Evolutionary conservation across 2,888 invertebrate genomes (phyloP), one percentile per base, ranked within the genome.

Genomic region (Zygothrica quintamaculata): DNA sequence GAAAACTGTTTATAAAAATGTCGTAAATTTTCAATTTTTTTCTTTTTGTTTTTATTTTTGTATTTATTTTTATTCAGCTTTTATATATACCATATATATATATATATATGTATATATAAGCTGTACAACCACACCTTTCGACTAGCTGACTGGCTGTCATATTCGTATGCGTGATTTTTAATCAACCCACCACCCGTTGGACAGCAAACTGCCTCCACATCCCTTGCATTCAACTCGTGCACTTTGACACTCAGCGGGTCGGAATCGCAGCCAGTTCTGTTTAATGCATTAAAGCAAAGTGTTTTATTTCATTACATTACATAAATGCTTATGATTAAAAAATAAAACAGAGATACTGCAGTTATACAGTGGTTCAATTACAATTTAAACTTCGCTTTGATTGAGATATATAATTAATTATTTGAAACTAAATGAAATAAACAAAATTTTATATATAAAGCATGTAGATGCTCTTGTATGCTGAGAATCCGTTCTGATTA

Each of bases 161-260:
- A 69, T 77, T 74, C 77, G 77, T 77, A 79, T 73, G 65, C 73
- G 73, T 77, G 77, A 79, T 79, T 77, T 77, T 79, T 76, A 79
- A 77, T 76, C 73, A 77, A 76, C 76, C 60, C 59, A 37, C 66
- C 53, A 16, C 65, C 58, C 51, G 18, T 31, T 29, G 33, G 16
- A 53, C 51, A 42, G 59, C 42, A 58, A 58, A 48, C 31, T 16
- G 43, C 26, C 44, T n/a, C n/a, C n/a, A n/a, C n/a, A n/a, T n/a
- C 29, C 16, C 48, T 25, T 31, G 9, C 13, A 22, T 12, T 29
- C 42, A 47, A 15, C 22, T 6, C 12, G 16, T 50, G 26, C 40
- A 46, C 53, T 62, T 52, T 61, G 40, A 33, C 25, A 46, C 46
- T 16, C 43, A 29, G 18, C 65, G 40, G 39, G 43, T 50, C 71